A percentile compares a stretch with the other conserved stretches of the same genome.
Conservation (phyloP, 2,797 vertebrate genomes). For the Hoplostethus atlanticus region DNA sequence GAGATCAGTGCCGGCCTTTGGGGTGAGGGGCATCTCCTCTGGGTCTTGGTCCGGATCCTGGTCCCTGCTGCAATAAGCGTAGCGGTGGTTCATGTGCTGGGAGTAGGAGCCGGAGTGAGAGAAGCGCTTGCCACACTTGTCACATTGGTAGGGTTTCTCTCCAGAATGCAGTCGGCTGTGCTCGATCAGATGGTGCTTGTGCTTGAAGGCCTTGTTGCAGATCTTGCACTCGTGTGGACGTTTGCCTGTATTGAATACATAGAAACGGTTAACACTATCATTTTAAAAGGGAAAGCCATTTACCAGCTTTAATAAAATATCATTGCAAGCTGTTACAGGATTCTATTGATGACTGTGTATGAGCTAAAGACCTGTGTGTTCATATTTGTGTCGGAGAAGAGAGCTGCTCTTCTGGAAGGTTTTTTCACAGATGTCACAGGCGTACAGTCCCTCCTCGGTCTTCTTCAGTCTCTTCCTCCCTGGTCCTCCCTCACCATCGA, state of each 20-base stretch:
- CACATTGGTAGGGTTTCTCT: constrained; percentile 90
- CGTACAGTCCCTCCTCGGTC: constrained; percentile 87
- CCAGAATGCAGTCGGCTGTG: constrained; percentile 89
- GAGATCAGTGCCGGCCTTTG: constrained; percentile 34
- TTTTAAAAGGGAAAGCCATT: not conserved
- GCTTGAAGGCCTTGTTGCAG: constrained; percentile 90
- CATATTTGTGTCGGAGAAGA: constrained; percentile 89
- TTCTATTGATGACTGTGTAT: not conserved
- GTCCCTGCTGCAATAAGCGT: constrained; percentile 88
- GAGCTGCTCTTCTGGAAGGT: constrained; percentile 91
- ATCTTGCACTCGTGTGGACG: constrained; percentile 88
- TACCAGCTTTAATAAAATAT: not conserved
- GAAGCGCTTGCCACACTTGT: constrained; percentile 90
- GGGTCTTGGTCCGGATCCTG: constrained; percentile 81
- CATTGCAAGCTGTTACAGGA: constrained; percentile 2
- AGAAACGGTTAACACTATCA: not conserved
- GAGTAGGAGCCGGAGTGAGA: constrained; percentile 91
- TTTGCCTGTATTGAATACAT: constrained; percentile 76
- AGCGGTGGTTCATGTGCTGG: constrained; percentile 92
- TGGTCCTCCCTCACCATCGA: constrained; percentile 77
- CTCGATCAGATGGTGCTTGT: constrained; percentile 90
- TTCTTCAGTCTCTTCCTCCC: constrained; percentile 85
- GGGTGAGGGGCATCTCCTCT: constrained; percentile 75
- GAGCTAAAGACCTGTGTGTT: constrained; percentile 85
- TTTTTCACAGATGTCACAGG: constrained; percentile 89